Base-by-base conservation (phyloP, 2,888 invertebrate species). In the Drosophila austrosaltans region DNA sequence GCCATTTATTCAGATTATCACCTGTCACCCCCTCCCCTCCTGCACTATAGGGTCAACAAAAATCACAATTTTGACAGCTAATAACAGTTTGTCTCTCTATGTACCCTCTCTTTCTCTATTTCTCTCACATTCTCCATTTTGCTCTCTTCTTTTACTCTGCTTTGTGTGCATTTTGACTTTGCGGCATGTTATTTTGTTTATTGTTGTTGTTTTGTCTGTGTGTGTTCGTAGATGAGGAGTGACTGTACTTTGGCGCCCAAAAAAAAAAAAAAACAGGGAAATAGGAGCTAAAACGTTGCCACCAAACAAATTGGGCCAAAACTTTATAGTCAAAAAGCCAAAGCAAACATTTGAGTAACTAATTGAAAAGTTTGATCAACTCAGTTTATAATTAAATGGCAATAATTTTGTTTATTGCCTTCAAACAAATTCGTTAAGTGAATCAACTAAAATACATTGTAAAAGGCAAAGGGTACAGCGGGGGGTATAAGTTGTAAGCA, bases 221-320 rank as follows among this genome's bases (percentile, higher is more conserved):
- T 48, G 39, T 42, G 53, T 36, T 39, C 53, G 28, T 36, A 36
- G 36, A 36, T 36, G 10, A 36, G 20, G 8, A 63, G 66, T 73
- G 75, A 87, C 85, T 82, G 83, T 85, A 79, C 80, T 80, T 85
- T 82, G 84, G 82, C 84, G 82, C 87, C 76, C 66, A 82, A 82
- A 72, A 69, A 82, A 69, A 69, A 64, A 61, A 44, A 16, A 59
- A 28, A 22, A 59, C 66, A 42, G 8, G 10, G 2, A 36, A 36
- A 36, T 8, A 36, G 8, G 0, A 36, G 7, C 36, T 36, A 8
- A 36, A 36, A 8, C 8, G 36, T 1, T 30, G 8, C 1, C 36
- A 2, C 67, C 62, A 62, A 54, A 54, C 53, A 60, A 72, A 28
- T 22, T 3, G 12, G 30, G 20, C 20, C 69, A 69, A 80, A 78